Evolutionary conservation across 2,888 invertebrate genomes (phyloP), one percentile per base, ranked within the genome.

Genomic region (Watsonalla cultraria): DNA sequence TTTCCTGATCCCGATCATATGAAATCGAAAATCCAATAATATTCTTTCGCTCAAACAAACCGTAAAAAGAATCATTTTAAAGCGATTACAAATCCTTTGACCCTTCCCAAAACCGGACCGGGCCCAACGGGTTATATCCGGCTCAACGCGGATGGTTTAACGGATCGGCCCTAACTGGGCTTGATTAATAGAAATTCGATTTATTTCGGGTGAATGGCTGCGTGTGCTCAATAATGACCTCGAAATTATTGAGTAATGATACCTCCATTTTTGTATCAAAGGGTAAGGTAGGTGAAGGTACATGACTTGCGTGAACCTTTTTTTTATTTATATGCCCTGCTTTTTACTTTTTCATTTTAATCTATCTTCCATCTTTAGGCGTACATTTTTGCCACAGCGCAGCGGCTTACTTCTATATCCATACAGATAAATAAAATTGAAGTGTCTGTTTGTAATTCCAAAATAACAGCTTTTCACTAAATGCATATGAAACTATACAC

Each of bases 101-200:
- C 58, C 56, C 54, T 35, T 50, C 45, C 48, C 37, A n/a, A 45
- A 54, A 55, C 52, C 46, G 46, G 51, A 49, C 15, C 51, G 33
- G 51, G 62, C 62, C 56, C 58, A 65, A 57, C 64, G 68, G 63
- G 71, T 64, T 68, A 58, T 61, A 63, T 64, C 64, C 65, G 70
- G 68, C 64, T 69, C 64, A 68, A 62, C 61, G 60, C 62, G 70
- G 65, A 69, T 76, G 72, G 75, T 71, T 72, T 69, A 67, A 51
- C 61, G 58, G 57, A 58, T 65, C 59, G 65, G 61, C 60, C 64
- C 63, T 56, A 77, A 75, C 70, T 76, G 70, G 57, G 56, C 52
- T 51, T 75, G 70, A 73, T 78, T 78, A 76, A 73, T 76, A 74
- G 70, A 73, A 72, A 75, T 73, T 68, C 68, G 70, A 75, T 75